Percentiles rank a stretch among this genome's conserved stretches.
phyloP scores from a whole-genome alignment of 2,888 invertebrate genomes.

The Apamea anceps region DNA sequence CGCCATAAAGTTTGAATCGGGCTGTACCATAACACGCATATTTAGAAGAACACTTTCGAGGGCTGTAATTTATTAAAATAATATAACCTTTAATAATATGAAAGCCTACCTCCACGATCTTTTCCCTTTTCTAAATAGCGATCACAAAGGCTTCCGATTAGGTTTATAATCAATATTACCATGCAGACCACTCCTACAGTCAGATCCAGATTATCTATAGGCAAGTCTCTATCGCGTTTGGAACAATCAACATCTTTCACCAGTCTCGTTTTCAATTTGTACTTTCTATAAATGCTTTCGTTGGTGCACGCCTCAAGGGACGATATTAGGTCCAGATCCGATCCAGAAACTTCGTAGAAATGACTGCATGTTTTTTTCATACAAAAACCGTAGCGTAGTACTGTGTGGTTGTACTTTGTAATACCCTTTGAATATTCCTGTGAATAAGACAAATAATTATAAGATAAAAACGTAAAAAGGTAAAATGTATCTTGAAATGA shows the following conservation, averaged over 20 bases:
- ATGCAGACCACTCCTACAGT: constrained; percentile 33
- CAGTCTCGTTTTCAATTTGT: constrained; percentile 54
- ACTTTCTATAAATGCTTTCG: constrained; percentile 50
- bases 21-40: not conserved
- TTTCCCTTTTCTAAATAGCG: constrained; percentile 9
- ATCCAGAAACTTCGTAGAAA: constrained; percentile 62
- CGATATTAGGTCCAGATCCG: constrained; percentile 39
- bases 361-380: constrained; percentile 76
- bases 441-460: constrained; percentile 46
- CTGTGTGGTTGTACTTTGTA: constrained; percentile 82
- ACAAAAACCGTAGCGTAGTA: constrained; percentile 81
- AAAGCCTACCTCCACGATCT: constrained; percentile 9
- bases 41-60: not conserved
- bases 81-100: not conserved
- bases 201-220: constrained; percentile 43
- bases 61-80: not conserved
- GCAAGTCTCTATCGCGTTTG: constrained; percentile 8
- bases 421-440: constrained; percentile 79
- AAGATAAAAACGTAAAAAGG: not conserved
- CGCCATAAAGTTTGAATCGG: too few species aligned
- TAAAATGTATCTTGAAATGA: not conserved
- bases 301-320: constrained; percentile 62
- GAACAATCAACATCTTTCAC: constrained; percentile 41
- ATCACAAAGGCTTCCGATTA: constrained; percentile 55
- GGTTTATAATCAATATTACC: constrained; percentile 39